Conservation (phyloP, 1,140 invertebrate species). For the Drosophila orena region DNA sequence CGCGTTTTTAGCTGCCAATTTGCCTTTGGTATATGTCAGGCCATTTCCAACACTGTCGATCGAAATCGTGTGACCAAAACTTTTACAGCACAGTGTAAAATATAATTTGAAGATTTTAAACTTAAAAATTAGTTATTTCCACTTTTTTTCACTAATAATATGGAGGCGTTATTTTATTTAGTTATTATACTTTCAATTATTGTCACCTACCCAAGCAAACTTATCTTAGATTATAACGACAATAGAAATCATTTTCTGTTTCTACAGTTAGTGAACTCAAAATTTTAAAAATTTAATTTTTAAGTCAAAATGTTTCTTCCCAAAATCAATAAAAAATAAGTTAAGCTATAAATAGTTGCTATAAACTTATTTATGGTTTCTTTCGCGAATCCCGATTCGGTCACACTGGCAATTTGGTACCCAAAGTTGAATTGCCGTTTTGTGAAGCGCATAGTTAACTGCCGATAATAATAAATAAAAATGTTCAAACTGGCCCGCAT, state of each 20-base stretch:
- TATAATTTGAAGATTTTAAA: too few species aligned
- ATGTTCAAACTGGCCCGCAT: conserved; percentile 65
- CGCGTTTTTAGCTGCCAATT: conserved; percentile 20
- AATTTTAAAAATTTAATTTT: too few species aligned
- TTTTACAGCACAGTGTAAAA: not conserved
- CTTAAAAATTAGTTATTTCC: too few species aligned
- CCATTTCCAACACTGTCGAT: conserved; percentile 16
- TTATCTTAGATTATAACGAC: too few species aligned
- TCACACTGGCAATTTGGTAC: conserved; percentile 8
- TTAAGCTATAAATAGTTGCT: not conserved
- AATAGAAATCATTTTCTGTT: too few species aligned
- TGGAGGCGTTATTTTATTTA: too few species aligned
- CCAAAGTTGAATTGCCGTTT: conserved; percentile 9
- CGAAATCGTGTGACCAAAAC: not conserved
- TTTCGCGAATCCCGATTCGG: not conserved
- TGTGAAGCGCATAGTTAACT: not conserved
- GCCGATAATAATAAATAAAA: conserved; percentile 12
- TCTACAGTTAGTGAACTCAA: too few species aligned
- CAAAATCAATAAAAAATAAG: too few species aligned
- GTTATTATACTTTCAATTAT: too few species aligned
- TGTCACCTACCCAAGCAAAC: too few species aligned
- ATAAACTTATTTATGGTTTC: not conserved
- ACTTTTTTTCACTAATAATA: too few species aligned
- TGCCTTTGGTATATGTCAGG: conserved; percentile 14
- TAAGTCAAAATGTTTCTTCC: too few species aligned